phyloP scores from a whole-genome alignment of 2,888 invertebrate genomes.

The Tortrix viridana region DNA sequence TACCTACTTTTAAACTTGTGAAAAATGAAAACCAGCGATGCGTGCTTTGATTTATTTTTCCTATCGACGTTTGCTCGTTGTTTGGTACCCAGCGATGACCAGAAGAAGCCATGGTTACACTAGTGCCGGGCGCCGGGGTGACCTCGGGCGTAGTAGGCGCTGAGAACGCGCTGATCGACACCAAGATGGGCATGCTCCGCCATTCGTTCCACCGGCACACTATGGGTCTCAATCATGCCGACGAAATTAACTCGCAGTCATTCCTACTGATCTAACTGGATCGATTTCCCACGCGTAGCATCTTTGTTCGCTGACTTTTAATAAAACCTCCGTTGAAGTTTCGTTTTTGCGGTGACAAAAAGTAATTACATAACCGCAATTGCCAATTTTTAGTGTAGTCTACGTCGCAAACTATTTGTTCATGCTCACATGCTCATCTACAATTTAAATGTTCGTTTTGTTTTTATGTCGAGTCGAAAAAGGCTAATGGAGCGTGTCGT shows the following conservation, averaged over 20 bases:
- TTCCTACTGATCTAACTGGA: slow-evolving; percentile 30
- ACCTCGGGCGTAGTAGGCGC: slow-evolving; percentile 72
- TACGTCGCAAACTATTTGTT: slow-evolving; percentile 33
- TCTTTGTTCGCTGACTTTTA: slow-evolving; percentile 15
- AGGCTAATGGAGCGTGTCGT: slow-evolving; percentile 41
- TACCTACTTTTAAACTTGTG: not conserved
- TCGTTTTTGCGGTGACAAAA: slow-evolving; percentile 30
- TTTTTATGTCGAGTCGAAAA: slow-evolving; percentile 34
- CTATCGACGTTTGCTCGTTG: too few relatives aligned
- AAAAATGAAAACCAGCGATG: too few relatives aligned
- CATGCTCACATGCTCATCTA: slow-evolving; percentile 34
- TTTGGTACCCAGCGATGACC: not conserved
- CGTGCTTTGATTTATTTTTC: too few relatives aligned
- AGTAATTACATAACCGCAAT: slow-evolving; percentile 36
- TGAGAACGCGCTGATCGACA: slow-evolving; percentile 61
- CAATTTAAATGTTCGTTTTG: slow-evolving; percentile 30
- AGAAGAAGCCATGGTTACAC: slow-evolving; percentile 49
- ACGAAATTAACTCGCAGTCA: slow-evolving; percentile 37
- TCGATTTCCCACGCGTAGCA: slow-evolving; percentile 34
- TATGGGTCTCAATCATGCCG: slow-evolving; percentile 52
- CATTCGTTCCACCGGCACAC: slow-evolving; percentile 71
- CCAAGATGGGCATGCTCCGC: slow-evolving; percentile 68
- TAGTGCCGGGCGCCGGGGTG: slow-evolving; percentile 52
- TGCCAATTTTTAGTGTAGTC: slow-evolving; percentile 34
- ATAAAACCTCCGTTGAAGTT: slow-evolving; percentile 19